Evolutionary conservation across 2,888 invertebrate species (phyloP).

Genomic region (Acrobasis consociella): DNA sequence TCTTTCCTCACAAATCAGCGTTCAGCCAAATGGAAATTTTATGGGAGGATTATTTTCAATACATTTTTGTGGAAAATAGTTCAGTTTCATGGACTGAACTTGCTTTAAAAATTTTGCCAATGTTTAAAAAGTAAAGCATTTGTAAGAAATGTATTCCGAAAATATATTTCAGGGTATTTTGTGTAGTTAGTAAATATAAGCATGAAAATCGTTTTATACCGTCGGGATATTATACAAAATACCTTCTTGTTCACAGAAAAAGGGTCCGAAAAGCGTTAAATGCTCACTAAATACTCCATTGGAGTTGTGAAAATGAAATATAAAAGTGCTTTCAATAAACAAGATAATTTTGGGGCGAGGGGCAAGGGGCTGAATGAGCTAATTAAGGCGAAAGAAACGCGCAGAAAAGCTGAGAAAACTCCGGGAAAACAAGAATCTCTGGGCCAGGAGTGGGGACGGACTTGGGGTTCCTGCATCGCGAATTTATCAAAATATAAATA

Average conservation of each 20-base stretch:
- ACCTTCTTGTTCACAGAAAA: conserved; percentile 40
- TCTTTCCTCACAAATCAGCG: no score
- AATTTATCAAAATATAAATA: no score
- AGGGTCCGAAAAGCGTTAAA: conserved; percentile 48
- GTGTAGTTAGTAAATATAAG: no score
- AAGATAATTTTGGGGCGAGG: conserved; percentile 65
- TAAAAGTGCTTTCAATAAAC: conserved; percentile 80
- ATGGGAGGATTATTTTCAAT: no score
- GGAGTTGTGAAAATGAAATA: conserved; percentile 68
- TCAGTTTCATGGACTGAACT: no score
- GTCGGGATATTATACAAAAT: conserved; percentile 36
- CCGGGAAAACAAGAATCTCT: conserved; percentile 80
- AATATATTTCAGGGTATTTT: no score
- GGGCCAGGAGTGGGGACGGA: conserved; percentile 51
- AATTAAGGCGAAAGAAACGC: conserved; percentile 81
- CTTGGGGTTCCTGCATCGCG: conserved; percentile 27
- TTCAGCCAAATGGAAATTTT: no score
- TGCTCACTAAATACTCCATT: conserved; percentile 65
- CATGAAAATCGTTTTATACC: no score
- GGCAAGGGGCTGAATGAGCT: conserved; percentile 73
- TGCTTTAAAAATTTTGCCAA: no score
- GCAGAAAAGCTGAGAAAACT: conserved; percentile 80
- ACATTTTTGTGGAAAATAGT: no score
- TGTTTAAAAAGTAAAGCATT: no score
- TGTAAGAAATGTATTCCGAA: no score